Conservation (phyloP, 2,888 invertebrate genomes). For the Dicyrtomina minuta region DNA sequence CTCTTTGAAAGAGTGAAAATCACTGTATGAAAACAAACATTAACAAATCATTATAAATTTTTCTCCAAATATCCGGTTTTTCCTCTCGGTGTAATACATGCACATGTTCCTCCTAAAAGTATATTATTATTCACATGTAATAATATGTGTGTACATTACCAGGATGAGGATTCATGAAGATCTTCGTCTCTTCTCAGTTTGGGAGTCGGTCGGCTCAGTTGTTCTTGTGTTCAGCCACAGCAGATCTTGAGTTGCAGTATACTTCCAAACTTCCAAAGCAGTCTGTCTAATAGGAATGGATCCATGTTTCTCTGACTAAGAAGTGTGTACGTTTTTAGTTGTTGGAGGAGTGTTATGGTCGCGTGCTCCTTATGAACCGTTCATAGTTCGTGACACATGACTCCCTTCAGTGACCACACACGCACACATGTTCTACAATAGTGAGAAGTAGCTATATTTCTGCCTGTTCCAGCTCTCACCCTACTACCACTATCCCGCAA, state of each 20-base stretch:
- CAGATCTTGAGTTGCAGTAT: no score
- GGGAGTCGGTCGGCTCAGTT: no score
- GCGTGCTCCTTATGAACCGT: slow-evolving; percentile 27
- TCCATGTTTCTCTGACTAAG: background rate
- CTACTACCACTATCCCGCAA: no score
- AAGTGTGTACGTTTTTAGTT: background rate
- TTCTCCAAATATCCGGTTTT: slow-evolving; percentile 33
- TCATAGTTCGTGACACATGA: slow-evolving; percentile 26
- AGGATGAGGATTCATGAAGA: no score
- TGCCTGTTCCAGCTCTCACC: no score
- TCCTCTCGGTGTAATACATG: background rate
- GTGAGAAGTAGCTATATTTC: no score
- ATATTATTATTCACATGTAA: no score
- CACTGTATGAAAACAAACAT: slow-evolving; percentile 32
- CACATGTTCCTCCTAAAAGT: background rate
- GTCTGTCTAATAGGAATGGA: background rate
- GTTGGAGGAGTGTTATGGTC: slow-evolving; percentile 11
- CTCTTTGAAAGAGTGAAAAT: slow-evolving; percentile 29
- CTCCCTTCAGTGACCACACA: slow-evolving; percentile 29
- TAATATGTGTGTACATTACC: no score
- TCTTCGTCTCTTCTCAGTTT: background rate
- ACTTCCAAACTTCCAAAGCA: background rate
- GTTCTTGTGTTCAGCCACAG: no score
- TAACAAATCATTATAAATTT: slow-evolving; percentile 32
- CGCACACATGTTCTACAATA: slow-evolving; percentile 24